Percentiles rank a stretch among this genome's conserved stretches.
Conservation (phyloP, 2,888 invertebrate genomes). For the Hetaerina titia region DNA sequence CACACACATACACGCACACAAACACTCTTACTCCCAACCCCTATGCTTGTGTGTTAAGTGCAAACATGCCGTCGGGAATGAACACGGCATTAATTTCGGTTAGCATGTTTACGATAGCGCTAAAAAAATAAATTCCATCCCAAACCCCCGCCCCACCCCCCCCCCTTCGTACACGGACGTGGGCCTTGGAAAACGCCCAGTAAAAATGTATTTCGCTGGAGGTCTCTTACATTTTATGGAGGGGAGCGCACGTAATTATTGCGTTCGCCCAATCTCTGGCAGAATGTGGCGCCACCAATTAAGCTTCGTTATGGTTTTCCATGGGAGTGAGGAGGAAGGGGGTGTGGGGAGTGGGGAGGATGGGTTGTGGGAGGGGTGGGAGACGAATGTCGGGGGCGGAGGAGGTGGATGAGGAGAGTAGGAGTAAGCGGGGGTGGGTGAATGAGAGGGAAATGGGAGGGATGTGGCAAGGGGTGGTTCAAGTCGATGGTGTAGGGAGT, state of each 20-base stretch:
- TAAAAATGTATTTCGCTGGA: not conserved
- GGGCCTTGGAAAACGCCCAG: not conserved
- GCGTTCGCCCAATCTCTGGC: not conserved
- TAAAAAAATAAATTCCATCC: not conserved
- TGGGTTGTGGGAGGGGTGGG: not conserved
- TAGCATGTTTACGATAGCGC: not conserved
- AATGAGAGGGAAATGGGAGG: not conserved
- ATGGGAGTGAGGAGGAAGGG: not conserved
- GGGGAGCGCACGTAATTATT: not conserved
- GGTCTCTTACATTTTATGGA: not conserved
- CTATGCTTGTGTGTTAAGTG: not conserved
- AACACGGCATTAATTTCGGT: not conserved
- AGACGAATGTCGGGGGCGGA: not conserved
- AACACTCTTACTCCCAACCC: no score
- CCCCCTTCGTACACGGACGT: no score
- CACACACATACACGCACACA: not conserved
- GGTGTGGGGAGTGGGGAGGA: not conserved
- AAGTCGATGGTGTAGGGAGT: no score
- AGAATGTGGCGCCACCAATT: slow-evolving; percentile 34
- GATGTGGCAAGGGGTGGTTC: no score
- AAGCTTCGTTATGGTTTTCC: slow-evolving; percentile 29
- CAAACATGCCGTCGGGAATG: not conserved
- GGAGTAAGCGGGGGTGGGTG: not conserved
- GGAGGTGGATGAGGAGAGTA: not conserved
- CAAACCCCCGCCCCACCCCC: not conserved